phyloP scores from a whole-genome alignment of 2,888 invertebrate species.

The Trissolcus brochymenae region DNA sequence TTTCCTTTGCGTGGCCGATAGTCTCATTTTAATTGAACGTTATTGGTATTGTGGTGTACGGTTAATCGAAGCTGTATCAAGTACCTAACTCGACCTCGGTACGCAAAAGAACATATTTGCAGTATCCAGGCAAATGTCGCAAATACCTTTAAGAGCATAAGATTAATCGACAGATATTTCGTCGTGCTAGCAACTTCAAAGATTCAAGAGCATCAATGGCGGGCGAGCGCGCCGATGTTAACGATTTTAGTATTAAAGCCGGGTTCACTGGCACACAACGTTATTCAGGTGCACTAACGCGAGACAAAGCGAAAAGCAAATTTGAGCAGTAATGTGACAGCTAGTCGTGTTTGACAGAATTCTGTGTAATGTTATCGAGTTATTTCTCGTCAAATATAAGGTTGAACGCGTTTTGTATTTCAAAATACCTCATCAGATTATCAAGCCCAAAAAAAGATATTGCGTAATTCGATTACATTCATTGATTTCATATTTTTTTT shows the following conservation, averaged over 20 bases:
- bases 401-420: no score
- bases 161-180: conserved; percentile 34
- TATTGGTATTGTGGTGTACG: background rate
- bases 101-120: conserved; percentile 26
- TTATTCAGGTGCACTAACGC: conserved; percentile 28
- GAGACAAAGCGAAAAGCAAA: conserved; percentile 43
- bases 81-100: no score
- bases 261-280: conserved; percentile 14
- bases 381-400: conserved; percentile 7
- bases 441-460: no score
- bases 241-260: conserved; percentile 41
- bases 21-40: no score
- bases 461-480: no score
- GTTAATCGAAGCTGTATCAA: conserved; percentile 10
- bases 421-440: no score
- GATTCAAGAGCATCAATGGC: conserved; percentile 33
- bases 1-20: no score
- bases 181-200: conserved; percentile 32
- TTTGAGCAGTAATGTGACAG: conserved; percentile 45
- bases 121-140: conserved; percentile 16
- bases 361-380: conserved; percentile 12
- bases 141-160: conserved; percentile 36
- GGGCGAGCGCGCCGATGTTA: conserved; percentile 33
- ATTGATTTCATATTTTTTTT: no score
- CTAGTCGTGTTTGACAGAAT: conserved; percentile 27